Evolutionary conservation across 2,797 vertebrate species (phyloP).

Genomic region (Scleropages formosus): DNA sequence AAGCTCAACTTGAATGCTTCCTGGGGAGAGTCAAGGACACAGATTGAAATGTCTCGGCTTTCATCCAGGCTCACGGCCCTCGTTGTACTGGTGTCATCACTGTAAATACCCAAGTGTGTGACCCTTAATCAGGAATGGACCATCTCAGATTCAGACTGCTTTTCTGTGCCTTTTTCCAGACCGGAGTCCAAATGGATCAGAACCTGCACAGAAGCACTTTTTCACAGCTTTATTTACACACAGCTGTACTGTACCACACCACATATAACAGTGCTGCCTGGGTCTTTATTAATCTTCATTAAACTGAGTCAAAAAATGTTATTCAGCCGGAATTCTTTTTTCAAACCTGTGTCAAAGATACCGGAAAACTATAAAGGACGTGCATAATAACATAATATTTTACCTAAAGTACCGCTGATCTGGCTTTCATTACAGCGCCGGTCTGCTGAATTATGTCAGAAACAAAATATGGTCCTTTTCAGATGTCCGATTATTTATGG

Average conservation of each 20-base stretch:
- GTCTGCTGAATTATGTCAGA: not conserved
- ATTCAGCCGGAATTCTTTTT: conserved; percentile 42
- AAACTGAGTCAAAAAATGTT: conserved; percentile 47
- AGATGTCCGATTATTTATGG: not conserved
- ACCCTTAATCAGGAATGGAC: too few relatives aligned
- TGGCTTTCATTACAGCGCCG: not conserved
- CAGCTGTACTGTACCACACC: not conserved
- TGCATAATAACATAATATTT: conserved; percentile 31
- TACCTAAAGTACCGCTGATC: conserved; percentile 27
- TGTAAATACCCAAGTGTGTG: too few relatives aligned
- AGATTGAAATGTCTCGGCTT: too few relatives aligned
- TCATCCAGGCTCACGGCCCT: too few relatives aligned
- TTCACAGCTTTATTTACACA: conserved; percentile 10
- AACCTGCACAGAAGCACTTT: too few relatives aligned
- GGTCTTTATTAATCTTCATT: conserved; percentile 49
- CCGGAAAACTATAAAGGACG: conserved; percentile 34
- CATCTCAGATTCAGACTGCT: too few relatives aligned
- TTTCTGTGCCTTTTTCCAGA: too few relatives aligned
- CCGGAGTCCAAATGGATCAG: too few relatives aligned
- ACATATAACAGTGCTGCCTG: conserved; percentile 42
- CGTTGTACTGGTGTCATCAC: too few relatives aligned
- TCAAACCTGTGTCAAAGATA: conserved; percentile 37
- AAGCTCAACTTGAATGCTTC: too few relatives aligned
- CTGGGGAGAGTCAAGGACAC: too few relatives aligned
- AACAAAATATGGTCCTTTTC: conserved; percentile 5